Conservation (phyloP, 2,888 invertebrate species). For the Oxycera nigricornis region DNA sequence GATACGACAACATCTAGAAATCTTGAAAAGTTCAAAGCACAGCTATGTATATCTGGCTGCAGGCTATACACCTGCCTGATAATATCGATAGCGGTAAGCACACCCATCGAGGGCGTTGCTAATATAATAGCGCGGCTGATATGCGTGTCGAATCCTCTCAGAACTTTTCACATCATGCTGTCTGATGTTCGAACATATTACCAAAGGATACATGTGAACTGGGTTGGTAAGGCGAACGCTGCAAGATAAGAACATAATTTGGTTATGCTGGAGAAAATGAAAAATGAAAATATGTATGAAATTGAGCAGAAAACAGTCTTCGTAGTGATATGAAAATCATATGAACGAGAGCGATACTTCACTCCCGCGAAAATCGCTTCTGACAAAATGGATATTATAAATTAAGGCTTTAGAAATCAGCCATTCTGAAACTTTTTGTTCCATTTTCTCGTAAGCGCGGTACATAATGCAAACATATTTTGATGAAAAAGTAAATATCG, state of each 20-base stretch:
- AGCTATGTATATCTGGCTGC: too few relatives aligned
- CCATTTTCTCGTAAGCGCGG: too few relatives aligned
- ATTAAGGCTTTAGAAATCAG: too few relatives aligned
- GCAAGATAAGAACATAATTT: slow-evolving; percentile 19
- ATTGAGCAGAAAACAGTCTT: neutral
- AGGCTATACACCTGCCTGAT: too few relatives aligned
- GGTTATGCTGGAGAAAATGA: slow-evolving; percentile 13
- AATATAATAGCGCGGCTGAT: neutral
- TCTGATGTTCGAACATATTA: neutral
- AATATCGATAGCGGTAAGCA: too few relatives aligned
- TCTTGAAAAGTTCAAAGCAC: too few relatives aligned
- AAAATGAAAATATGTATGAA: slow-evolving; percentile 27
- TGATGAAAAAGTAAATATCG: too few relatives aligned
- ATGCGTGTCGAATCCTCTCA: neutral
- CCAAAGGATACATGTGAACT: neutral
- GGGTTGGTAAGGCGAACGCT: neutral
- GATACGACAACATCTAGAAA: too few relatives aligned
- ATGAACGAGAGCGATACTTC: neutral
- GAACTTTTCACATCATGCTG: neutral
- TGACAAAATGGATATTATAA: neutral
- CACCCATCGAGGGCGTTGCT: too few relatives aligned
- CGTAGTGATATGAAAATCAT: neutral
- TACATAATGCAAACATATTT: too few relatives aligned
- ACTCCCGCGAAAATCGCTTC: neutral
- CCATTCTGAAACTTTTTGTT: too few relatives aligned